Evolutionary conservation across 1,140 invertebrate genomes (phyloP).

Genomic region (Drosophila setifemur): DNA sequence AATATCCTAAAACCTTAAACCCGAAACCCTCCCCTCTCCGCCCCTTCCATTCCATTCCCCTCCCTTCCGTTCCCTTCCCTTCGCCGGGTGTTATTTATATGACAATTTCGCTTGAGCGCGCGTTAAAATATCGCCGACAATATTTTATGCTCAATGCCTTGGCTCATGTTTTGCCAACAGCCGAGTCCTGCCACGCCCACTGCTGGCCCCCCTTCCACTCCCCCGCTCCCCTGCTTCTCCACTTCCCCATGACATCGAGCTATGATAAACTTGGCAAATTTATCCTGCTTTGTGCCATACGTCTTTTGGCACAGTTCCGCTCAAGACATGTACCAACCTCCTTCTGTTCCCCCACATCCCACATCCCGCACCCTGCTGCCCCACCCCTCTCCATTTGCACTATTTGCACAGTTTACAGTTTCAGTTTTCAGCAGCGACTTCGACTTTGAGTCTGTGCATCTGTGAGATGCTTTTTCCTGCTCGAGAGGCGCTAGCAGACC

Average conservation of each 20-base stretch:
- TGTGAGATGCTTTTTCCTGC: slow-evolving; percentile 32
- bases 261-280: slow-evolving; percentile 81
- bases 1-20: slow-evolving; percentile 43
- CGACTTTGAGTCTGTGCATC: slow-evolving; percentile 30
- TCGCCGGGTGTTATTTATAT: slow-evolving; percentile 73
- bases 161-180: slow-evolving; percentile 72
- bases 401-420: slow-evolving; percentile 74
- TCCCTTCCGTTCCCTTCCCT: background rate
- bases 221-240: background rate
- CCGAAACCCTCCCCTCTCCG: background rate
- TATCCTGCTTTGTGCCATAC: slow-evolving; percentile 80
- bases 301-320: slow-evolving; percentile 77
- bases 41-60: too few relatives aligned
- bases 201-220: background rate
- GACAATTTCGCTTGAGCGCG: slow-evolving; percentile 78
- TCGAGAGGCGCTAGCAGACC: slow-evolving; percentile 11
- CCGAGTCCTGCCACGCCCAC: slow-evolving; percentile 20
- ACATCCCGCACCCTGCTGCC: background rate
- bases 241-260: slow-evolving; percentile 14
- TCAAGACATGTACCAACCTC: slow-evolving; percentile 39
- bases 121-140: slow-evolving; percentile 79
- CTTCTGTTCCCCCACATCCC: background rate
- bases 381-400: slow-evolving; percentile 8
- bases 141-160: slow-evolving; percentile 76
- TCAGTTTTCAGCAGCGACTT: slow-evolving; percentile 45